These are phyloP conservation scores for Barbus barbus DNA, from an alignment of 2,113 vertebrate species.

Conservation along the genomic window DNA sequence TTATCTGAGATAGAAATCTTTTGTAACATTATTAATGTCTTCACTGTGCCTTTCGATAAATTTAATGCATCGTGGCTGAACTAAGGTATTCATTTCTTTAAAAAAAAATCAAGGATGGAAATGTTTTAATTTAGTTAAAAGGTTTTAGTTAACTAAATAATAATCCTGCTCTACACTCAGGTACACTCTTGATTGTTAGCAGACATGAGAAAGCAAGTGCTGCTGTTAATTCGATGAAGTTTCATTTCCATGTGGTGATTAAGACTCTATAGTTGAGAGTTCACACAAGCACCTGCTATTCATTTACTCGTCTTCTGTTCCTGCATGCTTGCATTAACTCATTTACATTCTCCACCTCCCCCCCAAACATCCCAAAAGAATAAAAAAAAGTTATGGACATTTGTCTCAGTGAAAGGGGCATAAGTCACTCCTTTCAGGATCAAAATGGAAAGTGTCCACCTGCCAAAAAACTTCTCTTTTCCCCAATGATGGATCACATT, in stretches of 20 bases:
- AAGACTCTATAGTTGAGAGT: neutral
- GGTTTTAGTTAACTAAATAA: too few relatives aligned
- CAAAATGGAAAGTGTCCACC: conserved; percentile 20
- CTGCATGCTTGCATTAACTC: neutral
- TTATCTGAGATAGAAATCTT: neutral
- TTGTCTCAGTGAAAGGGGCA: conserved; percentile 26
- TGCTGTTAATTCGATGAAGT: neutral
- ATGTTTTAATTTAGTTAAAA: too few relatives aligned
- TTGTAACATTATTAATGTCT: too few relatives aligned
- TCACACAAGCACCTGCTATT: neutral
- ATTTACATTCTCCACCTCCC: neutral
- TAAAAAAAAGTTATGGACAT: neutral
- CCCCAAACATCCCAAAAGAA: neutral
- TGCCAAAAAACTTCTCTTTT: conserved; percentile 4
- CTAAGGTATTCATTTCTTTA: too few relatives aligned
- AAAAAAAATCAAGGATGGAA: too few relatives aligned
- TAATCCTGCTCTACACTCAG: too few relatives aligned
- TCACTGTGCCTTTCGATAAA: neutral
- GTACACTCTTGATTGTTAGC: too few relatives aligned
- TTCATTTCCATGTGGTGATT: neutral
- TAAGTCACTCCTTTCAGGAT: conserved; percentile 21
- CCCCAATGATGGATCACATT: conserved; percentile 5
- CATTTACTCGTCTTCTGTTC: neutral
- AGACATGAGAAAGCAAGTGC: too few relatives aligned
- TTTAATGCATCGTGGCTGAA: neutral